Conservation (phyloP, 2,888 invertebrate species). For the Brenthis hecate region DNA sequence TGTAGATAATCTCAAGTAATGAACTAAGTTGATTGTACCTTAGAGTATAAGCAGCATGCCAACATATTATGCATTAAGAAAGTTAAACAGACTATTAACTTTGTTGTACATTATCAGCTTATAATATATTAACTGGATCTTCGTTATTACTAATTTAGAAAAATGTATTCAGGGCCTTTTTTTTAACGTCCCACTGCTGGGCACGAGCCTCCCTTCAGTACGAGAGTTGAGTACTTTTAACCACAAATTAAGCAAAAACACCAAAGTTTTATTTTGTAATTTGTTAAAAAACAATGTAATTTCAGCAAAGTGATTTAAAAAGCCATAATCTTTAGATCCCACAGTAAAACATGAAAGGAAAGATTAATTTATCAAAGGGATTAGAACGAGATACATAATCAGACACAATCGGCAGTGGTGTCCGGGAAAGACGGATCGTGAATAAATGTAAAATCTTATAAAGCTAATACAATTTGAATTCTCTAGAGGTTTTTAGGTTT, state of each 20-base stretch:
- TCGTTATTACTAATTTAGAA: too few species aligned
- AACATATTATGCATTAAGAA: too few species aligned
- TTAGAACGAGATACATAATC: constrained; percentile 35
- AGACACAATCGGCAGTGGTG: constrained; percentile 26
- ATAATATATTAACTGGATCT: too few species aligned
- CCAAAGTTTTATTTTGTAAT: neutral
- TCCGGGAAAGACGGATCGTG: constrained; percentile 10
- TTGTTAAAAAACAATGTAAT: constrained; percentile 22
- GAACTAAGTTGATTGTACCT: too few species aligned
- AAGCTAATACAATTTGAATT: constrained; percentile 3
- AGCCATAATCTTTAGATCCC: constrained; percentile 24
- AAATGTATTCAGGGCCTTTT: too few species aligned
- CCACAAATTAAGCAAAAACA: neutral
- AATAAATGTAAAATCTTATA: constrained; percentile 11
- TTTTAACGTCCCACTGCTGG: too few species aligned
- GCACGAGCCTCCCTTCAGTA: too few species aligned
- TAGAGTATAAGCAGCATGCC: too few species aligned
- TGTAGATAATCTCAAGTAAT: too few species aligned
- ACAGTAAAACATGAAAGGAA: constrained; percentile 37
- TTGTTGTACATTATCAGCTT: too few species aligned
- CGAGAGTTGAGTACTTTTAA: too few species aligned
- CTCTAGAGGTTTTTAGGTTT: constrained; percentile 5
- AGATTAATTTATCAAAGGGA: constrained; percentile 43
- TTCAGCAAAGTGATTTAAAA: constrained; percentile 23
- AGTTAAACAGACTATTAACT: too few species aligned